These are phyloP conservation scores for Rhingia rostrata DNA, from an alignment of 2,888 invertebrate species.

Conservation along the genomic window DNA sequence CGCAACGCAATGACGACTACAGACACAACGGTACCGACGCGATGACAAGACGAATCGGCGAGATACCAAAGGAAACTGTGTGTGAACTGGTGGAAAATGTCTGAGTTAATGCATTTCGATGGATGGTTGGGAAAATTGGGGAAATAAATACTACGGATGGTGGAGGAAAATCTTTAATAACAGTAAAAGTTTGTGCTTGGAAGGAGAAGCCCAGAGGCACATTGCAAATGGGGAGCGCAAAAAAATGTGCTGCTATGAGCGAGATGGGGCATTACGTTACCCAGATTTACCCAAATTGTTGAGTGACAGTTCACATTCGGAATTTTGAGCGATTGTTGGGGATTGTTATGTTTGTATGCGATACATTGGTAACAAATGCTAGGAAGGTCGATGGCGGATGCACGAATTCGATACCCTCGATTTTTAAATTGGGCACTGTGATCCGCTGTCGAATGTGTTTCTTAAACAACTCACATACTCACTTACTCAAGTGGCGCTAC, in stretches of 20 bases:
- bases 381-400: too few species aligned
- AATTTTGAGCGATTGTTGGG: too few species aligned
- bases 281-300: background rate
- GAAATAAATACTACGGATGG: conserved; percentile 52
- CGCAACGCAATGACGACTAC: conserved; percentile 23
- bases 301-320: too few species aligned
- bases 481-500: too few species aligned
- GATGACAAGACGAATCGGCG: conserved; percentile 38
- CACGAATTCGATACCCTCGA: too few species aligned
- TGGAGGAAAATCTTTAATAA: conserved; percentile 45
- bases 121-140: conserved; percentile 62
- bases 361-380: too few species aligned
- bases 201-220: conserved; percentile 21
- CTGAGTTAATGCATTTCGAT: conserved; percentile 51
- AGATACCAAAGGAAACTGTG: conserved; percentile 64
- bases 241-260: conserved; percentile 26
- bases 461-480: too few species aligned
- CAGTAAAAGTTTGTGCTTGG: conserved; percentile 51
- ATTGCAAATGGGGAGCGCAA: conserved; percentile 5
- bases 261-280: background rate
- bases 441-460: too few species aligned
- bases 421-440: too few species aligned
- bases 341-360: too few species aligned
- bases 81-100: conserved; percentile 58
- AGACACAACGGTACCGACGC: conserved; percentile 25